Percentiles rank a stretch among this genome's conserved stretches.
Evolutionary conservation across 2,113 vertebrate species (phyloP).

Genomic region (Salvelinus sp.): DNA sequence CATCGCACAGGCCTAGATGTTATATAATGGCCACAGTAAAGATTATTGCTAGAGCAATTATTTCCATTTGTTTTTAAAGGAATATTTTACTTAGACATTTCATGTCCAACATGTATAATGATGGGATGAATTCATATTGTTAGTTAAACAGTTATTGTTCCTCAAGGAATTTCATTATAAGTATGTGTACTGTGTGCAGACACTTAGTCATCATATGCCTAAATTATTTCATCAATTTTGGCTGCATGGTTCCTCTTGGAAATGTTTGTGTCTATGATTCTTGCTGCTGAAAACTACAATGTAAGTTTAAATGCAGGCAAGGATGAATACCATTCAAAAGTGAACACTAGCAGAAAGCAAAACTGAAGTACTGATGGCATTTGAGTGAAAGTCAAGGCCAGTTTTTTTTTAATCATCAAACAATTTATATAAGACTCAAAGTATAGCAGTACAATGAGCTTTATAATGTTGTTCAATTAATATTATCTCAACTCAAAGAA

Average conservation of each 20-base stretch:
- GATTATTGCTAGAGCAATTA: too few species aligned
- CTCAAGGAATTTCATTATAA: too few species aligned
- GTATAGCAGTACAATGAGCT: constrained; percentile 51
- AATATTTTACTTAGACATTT: too few species aligned
- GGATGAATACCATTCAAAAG: constrained; percentile 38
- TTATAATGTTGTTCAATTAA: constrained; percentile 64
- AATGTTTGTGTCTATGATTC: constrained; percentile 41
- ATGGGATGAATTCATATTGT: too few species aligned
- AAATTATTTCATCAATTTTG: too few species aligned
- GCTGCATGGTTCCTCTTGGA: too few species aligned
- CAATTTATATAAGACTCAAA: constrained; percentile 49
- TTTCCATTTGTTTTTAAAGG: too few species aligned
- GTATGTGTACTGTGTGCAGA: too few species aligned
- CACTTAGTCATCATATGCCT: too few species aligned
- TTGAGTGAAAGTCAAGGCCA: constrained; percentile 52
- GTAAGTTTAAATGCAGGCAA: not conserved
- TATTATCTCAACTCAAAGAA: constrained; percentile 55
- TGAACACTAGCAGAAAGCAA: constrained; percentile 44
- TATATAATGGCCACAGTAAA: constrained; percentile 48
- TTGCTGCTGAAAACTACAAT: constrained; percentile 21
- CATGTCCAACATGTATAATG: too few species aligned
- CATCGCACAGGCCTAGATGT: constrained; percentile 40
- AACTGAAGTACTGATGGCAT: constrained; percentile 49
- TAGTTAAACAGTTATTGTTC: too few species aligned
- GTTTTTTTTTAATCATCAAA: constrained; percentile 36